phyloP scores from a whole-genome alignment of 1,140 invertebrate genomes.

The Temnothorax longispinosus region DNA sequence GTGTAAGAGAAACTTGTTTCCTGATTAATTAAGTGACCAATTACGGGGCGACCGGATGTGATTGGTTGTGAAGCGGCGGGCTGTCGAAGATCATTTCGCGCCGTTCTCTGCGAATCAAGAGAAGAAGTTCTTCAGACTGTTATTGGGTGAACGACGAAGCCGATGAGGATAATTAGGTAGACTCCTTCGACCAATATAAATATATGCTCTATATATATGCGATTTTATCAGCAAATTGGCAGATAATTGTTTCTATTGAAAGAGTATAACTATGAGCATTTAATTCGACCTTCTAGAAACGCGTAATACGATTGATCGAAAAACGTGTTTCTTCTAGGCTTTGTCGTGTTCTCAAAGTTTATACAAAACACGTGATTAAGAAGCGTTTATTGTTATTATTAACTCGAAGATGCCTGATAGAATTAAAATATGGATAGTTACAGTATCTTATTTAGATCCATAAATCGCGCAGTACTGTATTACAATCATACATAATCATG shows the following conservation, averaged over 20 bases:
- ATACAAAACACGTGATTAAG: constrained; percentile 10
- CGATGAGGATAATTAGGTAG: background rate
- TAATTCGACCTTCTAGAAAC: constrained; percentile 11
- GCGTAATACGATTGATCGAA: background rate
- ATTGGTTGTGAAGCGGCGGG: background rate
- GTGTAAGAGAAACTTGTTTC: constrained; percentile 80
- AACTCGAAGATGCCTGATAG: constrained; percentile 42
- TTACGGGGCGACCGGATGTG: background rate
- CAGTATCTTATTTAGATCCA: background rate
- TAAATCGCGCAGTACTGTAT: constrained; percentile 10
- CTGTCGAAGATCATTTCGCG: background rate
- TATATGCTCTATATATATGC: background rate
- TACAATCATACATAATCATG: background rate
- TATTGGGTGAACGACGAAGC: constrained; percentile 11
- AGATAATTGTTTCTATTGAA: background rate
- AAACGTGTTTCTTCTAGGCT: constrained; percentile 31
- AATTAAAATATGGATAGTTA: background rate
- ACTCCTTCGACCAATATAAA: background rate
- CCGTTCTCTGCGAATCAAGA: constrained; percentile 9
- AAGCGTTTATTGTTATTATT: constrained; percentile 20
- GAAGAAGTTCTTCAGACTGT: constrained; percentile 17
- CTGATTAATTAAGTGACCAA: constrained; percentile 24
- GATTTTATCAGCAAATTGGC: background rate
- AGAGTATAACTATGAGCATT: constrained; percentile 21
- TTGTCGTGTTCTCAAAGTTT: constrained; percentile 6